Base-by-base conservation (phyloP, 2,113 vertebrate genomes). In the Microcebus lehilahytsara region DNA sequence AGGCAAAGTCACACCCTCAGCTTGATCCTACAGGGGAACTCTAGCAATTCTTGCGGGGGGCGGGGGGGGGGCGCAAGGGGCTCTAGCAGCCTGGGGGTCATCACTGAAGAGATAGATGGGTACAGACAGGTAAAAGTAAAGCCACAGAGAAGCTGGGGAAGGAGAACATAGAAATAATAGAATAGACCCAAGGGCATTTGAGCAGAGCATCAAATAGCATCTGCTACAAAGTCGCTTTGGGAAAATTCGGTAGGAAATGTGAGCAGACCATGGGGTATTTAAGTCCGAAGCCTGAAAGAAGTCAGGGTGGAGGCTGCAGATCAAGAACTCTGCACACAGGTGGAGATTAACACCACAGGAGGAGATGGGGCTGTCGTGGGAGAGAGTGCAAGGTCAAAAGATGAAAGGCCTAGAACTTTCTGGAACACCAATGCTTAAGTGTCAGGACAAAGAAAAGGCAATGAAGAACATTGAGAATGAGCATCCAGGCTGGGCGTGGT, bases 381-480 rank as follows among this genome's bases (percentile, higher is more conserved):
- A 79, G 9, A 72, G 3, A 30, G 22, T 19, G 25, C 1, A 19
- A 77, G 25, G 67, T 19, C 14, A 64, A 30, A 66, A 42, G 34
- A 80, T 3, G 4, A 56, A 67, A 56, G 10, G 6, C 13, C 37
- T 80, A n/a, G 69, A 62, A 64, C 6, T 51, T 66, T 46, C 34
- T 5, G 40, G 32, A 56, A 34, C 14, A n/a, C 2, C 53, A 60
- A 20, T 0, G 0, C 0, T 32, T 67, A 46, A 25, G 25, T 25
- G 10, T 10, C 30, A 25, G 11, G 27, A 71, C 56, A 85, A n/a
- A 96, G 69, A 90, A 32, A 42, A 81, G 30, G 34, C 12, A 56
- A 58, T 17, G 12, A 87, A 58, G 34, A 77, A 58, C 30, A 49
- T 6, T 16, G 37, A 89, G 23, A 71, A 69, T 19, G 19, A 86